phyloP scores from a whole-genome alignment of 2,797 vertebrate species.

The Peromyscus eremicus region DNA sequence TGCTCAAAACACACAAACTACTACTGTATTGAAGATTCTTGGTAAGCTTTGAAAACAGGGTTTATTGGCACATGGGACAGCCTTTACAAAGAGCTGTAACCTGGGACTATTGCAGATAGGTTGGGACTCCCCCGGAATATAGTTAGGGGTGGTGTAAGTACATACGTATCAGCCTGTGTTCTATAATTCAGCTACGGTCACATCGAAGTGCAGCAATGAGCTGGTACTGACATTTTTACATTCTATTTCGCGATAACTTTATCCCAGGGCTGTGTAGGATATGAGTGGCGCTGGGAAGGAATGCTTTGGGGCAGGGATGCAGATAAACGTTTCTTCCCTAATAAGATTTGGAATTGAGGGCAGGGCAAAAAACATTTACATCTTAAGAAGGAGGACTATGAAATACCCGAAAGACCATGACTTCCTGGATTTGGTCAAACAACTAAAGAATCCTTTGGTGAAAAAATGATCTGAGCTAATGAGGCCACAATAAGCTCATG shows the following conservation, averaged over 20 bases:
- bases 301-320: background rate
- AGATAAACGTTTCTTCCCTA: background rate
- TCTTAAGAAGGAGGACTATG: background rate
- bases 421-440: background rate
- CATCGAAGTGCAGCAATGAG: background rate
- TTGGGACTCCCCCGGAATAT: background rate
- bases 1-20: slow-evolving; percentile 52
- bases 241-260: background rate
- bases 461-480: background rate
- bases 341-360: background rate
- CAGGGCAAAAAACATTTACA: background rate
- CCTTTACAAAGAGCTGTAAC: slow-evolving; percentile 9
- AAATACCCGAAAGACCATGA: background rate
- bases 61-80: background rate
- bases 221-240: background rate
- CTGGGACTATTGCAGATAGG: background rate
- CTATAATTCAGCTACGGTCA: slow-evolving; percentile 23
- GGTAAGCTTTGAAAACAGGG: background rate
- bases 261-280: background rate
- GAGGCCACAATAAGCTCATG: background rate
- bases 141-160: background rate
- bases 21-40: background rate
- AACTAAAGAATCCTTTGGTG: background rate
- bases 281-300: background rate
- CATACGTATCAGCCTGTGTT: background rate